Conservation (phyloP, 2,113 vertebrate species). For the Tinamus guttatus region DNA sequence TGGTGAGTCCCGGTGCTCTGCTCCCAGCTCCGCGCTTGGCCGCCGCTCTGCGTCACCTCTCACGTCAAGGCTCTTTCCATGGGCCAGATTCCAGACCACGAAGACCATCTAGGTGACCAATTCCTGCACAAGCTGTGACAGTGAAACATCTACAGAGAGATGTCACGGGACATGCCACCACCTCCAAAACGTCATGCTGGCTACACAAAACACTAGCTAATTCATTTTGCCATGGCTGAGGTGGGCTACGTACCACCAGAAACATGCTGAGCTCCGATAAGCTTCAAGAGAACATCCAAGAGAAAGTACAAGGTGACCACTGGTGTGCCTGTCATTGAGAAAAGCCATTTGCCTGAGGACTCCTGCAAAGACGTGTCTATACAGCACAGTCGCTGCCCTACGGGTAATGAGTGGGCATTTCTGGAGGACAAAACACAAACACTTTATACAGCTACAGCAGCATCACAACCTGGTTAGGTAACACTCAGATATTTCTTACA, state of each 20-base stretch:
- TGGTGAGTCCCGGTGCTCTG: background rate
- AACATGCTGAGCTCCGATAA: rapidly evolving
- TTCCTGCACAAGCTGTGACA: background rate
- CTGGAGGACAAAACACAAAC: background rate
- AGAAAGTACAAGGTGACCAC: background rate
- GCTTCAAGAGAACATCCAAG: background rate
- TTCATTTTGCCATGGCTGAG: background rate
- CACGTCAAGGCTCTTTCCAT: rapidly evolving
- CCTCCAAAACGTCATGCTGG: rapidly evolving
- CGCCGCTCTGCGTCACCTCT: rapidly evolving
- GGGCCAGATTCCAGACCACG: background rate
- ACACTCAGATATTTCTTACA: background rate
- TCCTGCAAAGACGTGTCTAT: background rate
- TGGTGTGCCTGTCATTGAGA: background rate
- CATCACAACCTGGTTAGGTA: background rate
- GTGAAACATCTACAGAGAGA: background rate
- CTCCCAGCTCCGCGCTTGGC: background rate
- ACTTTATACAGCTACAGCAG: background rate
- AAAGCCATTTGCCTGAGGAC: background rate
- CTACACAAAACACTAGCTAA: background rate
- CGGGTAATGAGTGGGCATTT: background rate
- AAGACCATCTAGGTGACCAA: background rate
- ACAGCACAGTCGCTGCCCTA: background rate
- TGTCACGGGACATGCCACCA: background rate
- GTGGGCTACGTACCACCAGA: background rate